Conservation (phyloP, 2,888 invertebrate genomes). For the Germaria angustata region DNA sequence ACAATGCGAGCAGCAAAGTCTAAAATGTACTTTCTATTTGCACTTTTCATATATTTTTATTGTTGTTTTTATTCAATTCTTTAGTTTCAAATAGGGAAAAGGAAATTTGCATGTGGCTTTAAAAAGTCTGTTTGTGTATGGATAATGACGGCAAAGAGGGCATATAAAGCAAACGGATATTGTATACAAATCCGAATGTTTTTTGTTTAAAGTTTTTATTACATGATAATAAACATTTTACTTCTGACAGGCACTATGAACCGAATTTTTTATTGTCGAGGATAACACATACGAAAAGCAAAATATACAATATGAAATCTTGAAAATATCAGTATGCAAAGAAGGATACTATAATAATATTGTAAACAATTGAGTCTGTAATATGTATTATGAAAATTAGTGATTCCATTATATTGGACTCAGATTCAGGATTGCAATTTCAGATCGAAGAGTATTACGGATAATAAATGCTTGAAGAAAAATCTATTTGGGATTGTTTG, state of each 20-base stretch:
- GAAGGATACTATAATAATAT: too few relatives aligned
- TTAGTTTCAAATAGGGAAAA: slow-evolving; percentile 21
- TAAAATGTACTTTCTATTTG: slow-evolving; percentile 43
- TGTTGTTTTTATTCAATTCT: slow-evolving; percentile 11
- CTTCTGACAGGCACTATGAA: background rate
- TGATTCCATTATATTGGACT: too few relatives aligned
- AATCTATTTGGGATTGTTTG: too few relatives aligned
- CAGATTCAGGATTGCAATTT: too few relatives aligned
- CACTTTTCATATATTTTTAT: slow-evolving; percentile 34
- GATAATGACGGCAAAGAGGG: background rate
- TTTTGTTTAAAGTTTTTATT: slow-evolving; percentile 45
- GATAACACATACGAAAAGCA: too few relatives aligned
- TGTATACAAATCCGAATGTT: slow-evolving; percentile 52
- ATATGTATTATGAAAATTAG: too few relatives aligned
- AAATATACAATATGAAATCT: too few relatives aligned
- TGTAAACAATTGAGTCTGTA: too few relatives aligned
- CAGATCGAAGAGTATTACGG: too few relatives aligned
- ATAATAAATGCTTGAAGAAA: too few relatives aligned
- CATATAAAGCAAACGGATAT: slow-evolving; percentile 50
- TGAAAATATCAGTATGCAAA: too few relatives aligned
- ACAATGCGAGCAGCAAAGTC: slow-evolving; percentile 27
- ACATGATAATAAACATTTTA: slow-evolving; percentile 22
- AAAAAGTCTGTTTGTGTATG: background rate
- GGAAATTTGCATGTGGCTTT: slow-evolving; percentile 58
- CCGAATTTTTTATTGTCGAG: too few relatives aligned